Evolutionary conservation across 2,797 vertebrate species (phyloP).

Genomic region (Linurgus olivaceus): DNA sequence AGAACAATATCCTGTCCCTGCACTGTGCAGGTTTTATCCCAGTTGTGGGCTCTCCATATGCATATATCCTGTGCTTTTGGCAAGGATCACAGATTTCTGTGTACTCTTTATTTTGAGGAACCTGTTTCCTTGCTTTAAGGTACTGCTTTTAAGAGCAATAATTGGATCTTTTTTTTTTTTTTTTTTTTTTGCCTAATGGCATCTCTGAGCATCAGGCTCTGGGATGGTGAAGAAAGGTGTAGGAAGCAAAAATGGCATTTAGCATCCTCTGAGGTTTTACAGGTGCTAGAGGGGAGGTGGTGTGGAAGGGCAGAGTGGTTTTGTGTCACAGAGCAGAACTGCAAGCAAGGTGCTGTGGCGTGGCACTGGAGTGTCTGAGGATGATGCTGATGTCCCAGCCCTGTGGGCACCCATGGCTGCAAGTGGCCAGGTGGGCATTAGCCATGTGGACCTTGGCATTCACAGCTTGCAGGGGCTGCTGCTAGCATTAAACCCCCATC

Average conservation of each 20-base stretch:
- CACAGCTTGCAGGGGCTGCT: background rate
- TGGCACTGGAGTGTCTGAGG: background rate
- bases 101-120: background rate
- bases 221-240: background rate
- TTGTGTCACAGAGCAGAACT: background rate
- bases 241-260: background rate
- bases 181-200: background rate
- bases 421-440: background rate
- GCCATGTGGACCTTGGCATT: background rate
- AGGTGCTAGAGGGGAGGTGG: background rate
- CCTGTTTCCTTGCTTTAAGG: background rate
- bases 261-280: background rate
- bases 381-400: rapidly evolving
- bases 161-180: background rate
- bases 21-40: background rate
- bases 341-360: background rate
- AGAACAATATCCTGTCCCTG: background rate
- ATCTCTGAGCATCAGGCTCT: background rate
- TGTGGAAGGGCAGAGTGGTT: background rate
- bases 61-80: background rate
- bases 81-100: background rate
- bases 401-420: rapidly evolving
- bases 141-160: background rate
- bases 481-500: background rate
- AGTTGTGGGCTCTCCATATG: rapidly evolving